Conservation (phyloP, 2,888 invertebrate genomes). For the Pinctada fucata region DNA sequence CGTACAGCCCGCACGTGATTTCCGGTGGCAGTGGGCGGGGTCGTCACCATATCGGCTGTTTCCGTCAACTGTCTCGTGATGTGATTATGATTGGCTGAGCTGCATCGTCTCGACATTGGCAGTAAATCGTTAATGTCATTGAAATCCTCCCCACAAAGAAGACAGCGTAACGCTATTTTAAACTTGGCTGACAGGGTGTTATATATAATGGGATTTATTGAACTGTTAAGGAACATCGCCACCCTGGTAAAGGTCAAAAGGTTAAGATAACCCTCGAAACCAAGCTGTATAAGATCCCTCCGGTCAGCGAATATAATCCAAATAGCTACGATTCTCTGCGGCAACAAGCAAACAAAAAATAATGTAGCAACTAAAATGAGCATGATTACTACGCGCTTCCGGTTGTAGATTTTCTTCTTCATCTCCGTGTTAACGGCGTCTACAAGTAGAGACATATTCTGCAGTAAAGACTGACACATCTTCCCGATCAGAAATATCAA, state of each 20-base stretch:
- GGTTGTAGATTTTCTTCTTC: slow-evolving; percentile 11
- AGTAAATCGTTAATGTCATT: too few species aligned
- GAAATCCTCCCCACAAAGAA: neutral
- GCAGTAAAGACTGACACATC: slow-evolving; percentile 35
- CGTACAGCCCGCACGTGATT: too few species aligned
- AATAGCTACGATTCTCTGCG: slow-evolving; percentile 50
- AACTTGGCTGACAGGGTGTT: slow-evolving; percentile 56
- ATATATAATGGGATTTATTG: slow-evolving; percentile 60
- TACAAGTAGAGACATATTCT: slow-evolving; percentile 26
- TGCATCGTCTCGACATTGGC: too few species aligned
- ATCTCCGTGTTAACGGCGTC: slow-evolving; percentile 13
- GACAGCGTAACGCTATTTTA: slow-evolving; percentile 17
- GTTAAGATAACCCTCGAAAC: slow-evolving; percentile 51
- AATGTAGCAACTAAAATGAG: slow-evolving; percentile 49
- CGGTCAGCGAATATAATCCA: slow-evolving; percentile 54
- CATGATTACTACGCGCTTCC: slow-evolving; percentile 53
- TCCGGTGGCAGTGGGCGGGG: too few species aligned
- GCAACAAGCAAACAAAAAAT: slow-evolving; percentile 60
- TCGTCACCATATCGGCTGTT: too few species aligned
- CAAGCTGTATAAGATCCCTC: slow-evolving; percentile 40
- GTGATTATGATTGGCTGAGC: too few species aligned
- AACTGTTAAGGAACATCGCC: slow-evolving; percentile 70
- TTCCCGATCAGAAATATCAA: slow-evolving; percentile 43
- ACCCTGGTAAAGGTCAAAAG: slow-evolving; percentile 52
- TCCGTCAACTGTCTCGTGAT: too few species aligned